A percentile compares a stretch with the other conserved stretches of the same genome.
phyloP scores from a whole-genome alignment of 2,888 invertebrate genomes.

The Eupithecia subumbrata region DNA sequence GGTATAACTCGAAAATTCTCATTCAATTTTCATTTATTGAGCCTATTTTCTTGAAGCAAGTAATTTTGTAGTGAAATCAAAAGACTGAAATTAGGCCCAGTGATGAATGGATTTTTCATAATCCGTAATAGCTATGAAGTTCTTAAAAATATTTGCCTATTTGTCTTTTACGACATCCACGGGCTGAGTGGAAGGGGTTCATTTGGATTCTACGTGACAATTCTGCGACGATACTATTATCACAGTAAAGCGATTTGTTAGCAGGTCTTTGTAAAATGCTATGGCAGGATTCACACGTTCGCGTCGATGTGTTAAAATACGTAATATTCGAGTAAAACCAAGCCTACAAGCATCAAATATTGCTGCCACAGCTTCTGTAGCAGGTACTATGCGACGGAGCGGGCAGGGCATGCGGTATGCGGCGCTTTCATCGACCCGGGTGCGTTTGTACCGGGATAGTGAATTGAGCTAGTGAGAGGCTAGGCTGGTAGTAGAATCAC shows the following conservation, averaged over 20 bases:
- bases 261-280: neutral
- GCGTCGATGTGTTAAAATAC: neutral
- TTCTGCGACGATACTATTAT: too few species aligned
- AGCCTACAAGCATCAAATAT: constrained; percentile 11
- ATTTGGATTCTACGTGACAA: too few species aligned
- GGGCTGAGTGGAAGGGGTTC: too few species aligned
- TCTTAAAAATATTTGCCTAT: too few species aligned
- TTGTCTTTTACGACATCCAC: too few species aligned
- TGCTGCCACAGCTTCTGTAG: constrained; percentile 11
- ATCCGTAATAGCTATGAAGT: too few species aligned
- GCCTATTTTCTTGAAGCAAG: too few species aligned
- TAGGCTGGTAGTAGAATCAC: too few species aligned
- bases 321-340: neutral
- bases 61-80: too few species aligned
- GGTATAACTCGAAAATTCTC: neutral
- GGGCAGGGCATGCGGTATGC: constrained; percentile 55
- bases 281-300: neutral
- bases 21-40: neutral
- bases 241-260: too few species aligned
- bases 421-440: constrained; percentile 69
- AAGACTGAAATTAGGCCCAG: too few species aligned
- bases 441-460: constrained; percentile 51
- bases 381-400: constrained; percentile 34
- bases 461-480: constrained; percentile 38
- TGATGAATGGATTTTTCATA: too few species aligned